These are phyloP conservation scores for Notocelia uddmanniana DNA, from an alignment of 2,888 invertebrate genomes.

Conservation along the genomic window DNA sequence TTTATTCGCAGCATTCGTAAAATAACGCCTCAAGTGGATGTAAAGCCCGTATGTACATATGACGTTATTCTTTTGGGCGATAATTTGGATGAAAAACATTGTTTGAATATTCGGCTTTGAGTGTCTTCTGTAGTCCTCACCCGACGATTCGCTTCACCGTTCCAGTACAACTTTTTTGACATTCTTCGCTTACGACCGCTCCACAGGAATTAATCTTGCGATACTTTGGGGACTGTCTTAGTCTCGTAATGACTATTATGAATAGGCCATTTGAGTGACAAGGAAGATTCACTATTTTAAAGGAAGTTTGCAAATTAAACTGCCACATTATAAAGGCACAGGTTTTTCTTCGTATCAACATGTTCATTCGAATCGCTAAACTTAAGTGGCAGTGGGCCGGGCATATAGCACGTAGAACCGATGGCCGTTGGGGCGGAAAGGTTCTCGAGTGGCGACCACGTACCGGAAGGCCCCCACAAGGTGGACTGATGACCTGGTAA, in stretches of 20 bases:
- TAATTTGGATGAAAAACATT: conserved; percentile 48
- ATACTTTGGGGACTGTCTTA: conserved; percentile 2
- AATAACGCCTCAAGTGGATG: conserved; percentile 2
- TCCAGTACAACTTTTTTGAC: conserved; percentile 20
- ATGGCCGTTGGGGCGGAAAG: too few relatives aligned
- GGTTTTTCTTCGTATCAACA: too few relatives aligned
- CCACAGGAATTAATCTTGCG: conserved; percentile 22
- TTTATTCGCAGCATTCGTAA: conserved; percentile 1
- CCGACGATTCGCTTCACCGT: background rate
- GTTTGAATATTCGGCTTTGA: conserved; percentile 65
- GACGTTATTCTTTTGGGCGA: background rate
- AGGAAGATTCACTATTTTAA: background rate
- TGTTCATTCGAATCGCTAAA: too few relatives aligned
- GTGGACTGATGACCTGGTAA: too few relatives aligned
- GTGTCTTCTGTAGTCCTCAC: background rate
- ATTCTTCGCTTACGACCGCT: conserved; percentile 11
- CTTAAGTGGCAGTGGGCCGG: too few relatives aligned
- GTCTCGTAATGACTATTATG: background rate
- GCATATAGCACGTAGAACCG: too few relatives aligned
- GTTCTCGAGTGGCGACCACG: too few relatives aligned
- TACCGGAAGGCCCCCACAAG: too few relatives aligned
- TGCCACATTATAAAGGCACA: background rate
- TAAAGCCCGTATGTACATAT: background rate
- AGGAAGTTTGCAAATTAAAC: too few relatives aligned
- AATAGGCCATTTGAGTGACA: background rate